phyloP scores from a whole-genome alignment of 2,888 invertebrate species.

The Tridacna crocea region DNA sequence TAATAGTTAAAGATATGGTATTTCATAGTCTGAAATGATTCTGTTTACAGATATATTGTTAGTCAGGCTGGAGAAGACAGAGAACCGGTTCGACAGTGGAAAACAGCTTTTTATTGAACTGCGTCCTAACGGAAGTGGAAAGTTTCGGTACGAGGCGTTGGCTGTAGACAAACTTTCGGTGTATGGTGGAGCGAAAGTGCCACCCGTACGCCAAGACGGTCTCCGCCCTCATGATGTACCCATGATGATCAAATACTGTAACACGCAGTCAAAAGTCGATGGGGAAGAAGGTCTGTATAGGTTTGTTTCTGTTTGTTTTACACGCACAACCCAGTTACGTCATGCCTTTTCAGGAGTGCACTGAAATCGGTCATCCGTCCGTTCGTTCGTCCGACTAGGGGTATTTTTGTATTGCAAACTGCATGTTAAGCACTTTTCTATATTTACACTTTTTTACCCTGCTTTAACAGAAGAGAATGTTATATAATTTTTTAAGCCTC shows the following conservation, averaged over 20 bases:
- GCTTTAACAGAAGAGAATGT: no score
- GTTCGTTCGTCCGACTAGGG: no score
- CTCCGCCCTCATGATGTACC: constrained; percentile 26
- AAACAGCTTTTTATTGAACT: not conserved
- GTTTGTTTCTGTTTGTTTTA: not conserved
- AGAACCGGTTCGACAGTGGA: not conserved
- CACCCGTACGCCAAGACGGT: not conserved
- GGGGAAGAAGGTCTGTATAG: constrained; percentile 65
- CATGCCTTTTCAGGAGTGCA: no score
- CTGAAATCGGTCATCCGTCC: no score
- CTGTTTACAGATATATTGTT: constrained; percentile 8
- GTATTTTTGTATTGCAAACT: no score
- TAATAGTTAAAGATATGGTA: not conserved
- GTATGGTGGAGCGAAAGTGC: constrained; percentile 2
- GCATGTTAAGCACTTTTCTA: no score
- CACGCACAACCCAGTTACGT: not conserved
- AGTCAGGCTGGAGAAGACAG: constrained; percentile 2
- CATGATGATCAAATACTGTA: constrained; percentile 64
- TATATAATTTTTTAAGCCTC: no score
- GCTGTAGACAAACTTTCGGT: not conserved
- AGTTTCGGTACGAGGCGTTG: not conserved
- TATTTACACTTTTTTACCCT: no score
- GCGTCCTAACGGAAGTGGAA: not conserved
- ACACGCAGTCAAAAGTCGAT: constrained; percentile 45
- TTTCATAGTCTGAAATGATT: not conserved